phyloP scores from a whole-genome alignment of 2,113 vertebrate species.

The Salminus brasiliensis region DNA sequence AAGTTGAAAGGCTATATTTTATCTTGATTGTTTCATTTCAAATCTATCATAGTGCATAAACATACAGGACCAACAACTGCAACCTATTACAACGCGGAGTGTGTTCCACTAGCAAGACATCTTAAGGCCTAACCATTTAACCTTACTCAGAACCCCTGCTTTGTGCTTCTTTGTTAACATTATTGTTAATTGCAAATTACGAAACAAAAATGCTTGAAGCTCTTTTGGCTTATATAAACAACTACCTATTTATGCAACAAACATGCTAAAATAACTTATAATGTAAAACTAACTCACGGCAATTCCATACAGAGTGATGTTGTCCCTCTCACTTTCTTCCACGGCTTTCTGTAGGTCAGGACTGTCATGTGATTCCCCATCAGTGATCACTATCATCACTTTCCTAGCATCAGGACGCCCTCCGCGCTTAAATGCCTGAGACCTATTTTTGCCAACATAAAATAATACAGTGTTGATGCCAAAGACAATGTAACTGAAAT shows the following conservation, averaged over 20 bases:
- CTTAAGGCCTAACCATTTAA: no score
- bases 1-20: no score
- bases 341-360: constrained; percentile 86
- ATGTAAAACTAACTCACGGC: constrained; percentile 80
- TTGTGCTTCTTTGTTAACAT: no score
- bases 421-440: constrained; percentile 88
- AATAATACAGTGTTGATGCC: neutral
- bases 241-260: neutral
- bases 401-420: constrained; percentile 91
- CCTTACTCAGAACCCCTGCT: no score
- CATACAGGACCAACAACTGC: no score
- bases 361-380: constrained; percentile 96
- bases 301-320: constrained; percentile 93
- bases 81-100: no score
- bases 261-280: neutral
- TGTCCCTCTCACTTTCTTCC: constrained; percentile 86
- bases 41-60: no score
- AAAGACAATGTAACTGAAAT: neutral
- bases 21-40: no score
- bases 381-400: constrained; percentile 98
- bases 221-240: no score
- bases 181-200: no score
- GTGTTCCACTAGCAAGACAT: no score
- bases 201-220: no score
- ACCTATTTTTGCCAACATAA: constrained; percentile 46